Evolutionary conservation across 2,888 invertebrate species (phyloP).

Genomic region (Andrena fulva): DNA sequence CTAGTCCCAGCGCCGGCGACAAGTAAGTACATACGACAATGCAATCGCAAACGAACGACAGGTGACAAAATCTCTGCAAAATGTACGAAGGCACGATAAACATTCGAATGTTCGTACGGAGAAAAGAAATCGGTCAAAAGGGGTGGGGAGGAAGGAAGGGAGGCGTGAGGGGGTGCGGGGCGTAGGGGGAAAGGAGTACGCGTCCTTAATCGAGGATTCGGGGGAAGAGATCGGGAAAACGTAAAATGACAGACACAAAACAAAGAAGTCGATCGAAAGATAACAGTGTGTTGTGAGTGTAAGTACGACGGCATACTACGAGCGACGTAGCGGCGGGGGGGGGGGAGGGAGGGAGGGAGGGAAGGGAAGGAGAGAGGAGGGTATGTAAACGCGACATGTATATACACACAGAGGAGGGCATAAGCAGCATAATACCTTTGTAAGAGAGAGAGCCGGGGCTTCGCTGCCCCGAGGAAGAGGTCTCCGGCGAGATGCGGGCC

Average conservation of each 20-base stretch:
- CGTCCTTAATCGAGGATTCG: constrained; percentile 23
- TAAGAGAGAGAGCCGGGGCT: constrained; percentile 91
- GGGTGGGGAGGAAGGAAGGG: neutral
- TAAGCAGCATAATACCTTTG: constrained; percentile 86
- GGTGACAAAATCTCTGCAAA: constrained; percentile 7
- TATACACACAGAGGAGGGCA: constrained; percentile 23
- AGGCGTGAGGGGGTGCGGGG: neutral
- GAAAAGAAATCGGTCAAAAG: neutral
- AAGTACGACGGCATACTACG: constrained; percentile 27
- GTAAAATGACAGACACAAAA: constrained; percentile 61
- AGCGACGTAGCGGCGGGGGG: neutral
- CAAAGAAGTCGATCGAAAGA: constrained; percentile 57
- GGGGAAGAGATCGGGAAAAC: constrained; percentile 14
- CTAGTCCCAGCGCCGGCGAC: too few species aligned
- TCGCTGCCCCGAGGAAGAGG: constrained; percentile 89
- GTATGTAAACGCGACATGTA: constrained; percentile 10
- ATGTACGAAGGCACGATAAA: constrained; percentile 22
- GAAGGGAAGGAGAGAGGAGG: neutral
- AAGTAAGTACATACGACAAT: neutral
- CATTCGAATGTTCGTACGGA: constrained; percentile 17
- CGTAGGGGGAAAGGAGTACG: neutral
- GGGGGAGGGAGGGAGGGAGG: neutral
- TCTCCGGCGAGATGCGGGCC: constrained; percentile 89
- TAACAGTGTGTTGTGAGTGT: constrained; percentile 37
- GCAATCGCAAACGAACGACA: constrained; percentile 30